A percentile compares a stretch with the other conserved stretches of the same genome.
Evolutionary conservation across 2,888 invertebrate genomes (phyloP).

Genomic region (Synergus umbraculus): DNA sequence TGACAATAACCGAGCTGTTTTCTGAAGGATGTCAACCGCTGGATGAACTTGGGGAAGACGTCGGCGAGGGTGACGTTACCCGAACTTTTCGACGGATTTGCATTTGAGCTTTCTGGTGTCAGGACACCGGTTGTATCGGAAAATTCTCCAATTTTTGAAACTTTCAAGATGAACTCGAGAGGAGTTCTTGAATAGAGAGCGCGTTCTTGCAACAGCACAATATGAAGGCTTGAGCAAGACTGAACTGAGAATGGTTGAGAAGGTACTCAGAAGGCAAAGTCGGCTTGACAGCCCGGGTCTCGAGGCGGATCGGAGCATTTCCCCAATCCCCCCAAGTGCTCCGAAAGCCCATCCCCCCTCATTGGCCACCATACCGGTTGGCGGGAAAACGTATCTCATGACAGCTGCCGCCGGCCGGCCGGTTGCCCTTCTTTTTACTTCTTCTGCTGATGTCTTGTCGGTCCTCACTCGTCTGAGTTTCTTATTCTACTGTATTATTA

Average conservation of each 20-base stretch:
- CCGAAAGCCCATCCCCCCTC: slow-evolving; percentile 8
- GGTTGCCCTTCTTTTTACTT: slow-evolving; percentile 27
- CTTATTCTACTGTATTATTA: not conserved
- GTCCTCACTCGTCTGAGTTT: not conserved
- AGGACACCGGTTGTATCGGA: not conserved
- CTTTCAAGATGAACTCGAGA: not conserved
- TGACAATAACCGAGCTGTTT: not conserved
- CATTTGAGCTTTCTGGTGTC: not conserved
- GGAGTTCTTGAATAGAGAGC: slow-evolving; percentile 15
- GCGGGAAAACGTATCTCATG: slow-evolving; percentile 47
- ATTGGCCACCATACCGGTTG: slow-evolving; percentile 39
- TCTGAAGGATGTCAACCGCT: not conserved
- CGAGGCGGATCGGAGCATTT: slow-evolving; percentile 13
- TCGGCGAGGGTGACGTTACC: slow-evolving; percentile 2
- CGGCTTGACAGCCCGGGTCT: slow-evolving; percentile 42
- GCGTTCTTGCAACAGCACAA: not conserved
- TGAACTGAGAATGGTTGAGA: slow-evolving; percentile 4
- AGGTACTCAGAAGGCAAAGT: slow-evolving; percentile 19
- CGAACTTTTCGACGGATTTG: not conserved
- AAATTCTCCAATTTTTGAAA: not conserved
- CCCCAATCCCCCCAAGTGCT: slow-evolving; percentile 2
- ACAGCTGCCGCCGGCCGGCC: slow-evolving; percentile 45
- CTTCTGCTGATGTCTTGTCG: not conserved
- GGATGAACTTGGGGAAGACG: slow-evolving; percentile 5
- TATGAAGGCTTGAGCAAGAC: slow-evolving; percentile 31